phyloP scores from a whole-genome alignment of 2,797 vertebrate genomes.

The Alosa sapidissima region DNA sequence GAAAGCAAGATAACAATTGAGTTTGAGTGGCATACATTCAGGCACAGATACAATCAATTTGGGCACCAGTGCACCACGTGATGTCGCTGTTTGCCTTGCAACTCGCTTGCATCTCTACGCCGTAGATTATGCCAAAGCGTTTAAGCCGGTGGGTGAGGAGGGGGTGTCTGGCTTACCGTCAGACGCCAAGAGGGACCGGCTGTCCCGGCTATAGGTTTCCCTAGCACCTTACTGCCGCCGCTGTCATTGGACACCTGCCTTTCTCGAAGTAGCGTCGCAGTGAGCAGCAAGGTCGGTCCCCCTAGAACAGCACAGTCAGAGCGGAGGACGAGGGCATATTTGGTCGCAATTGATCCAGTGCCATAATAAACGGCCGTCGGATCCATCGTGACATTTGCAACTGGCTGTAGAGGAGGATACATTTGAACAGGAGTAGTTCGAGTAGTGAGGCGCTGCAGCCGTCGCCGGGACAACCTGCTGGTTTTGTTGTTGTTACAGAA shows the following conservation, averaged over 20 bases:
- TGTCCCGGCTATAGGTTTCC: constrained; percentile 58
- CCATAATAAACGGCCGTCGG: constrained; percentile 2
- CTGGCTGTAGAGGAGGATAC: background rate
- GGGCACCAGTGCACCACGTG: constrained; percentile 39
- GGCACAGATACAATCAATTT: too few species aligned
- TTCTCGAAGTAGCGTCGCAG: constrained; percentile 52
- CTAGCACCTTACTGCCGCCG: constrained; percentile 35
- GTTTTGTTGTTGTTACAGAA: constrained; percentile 67
- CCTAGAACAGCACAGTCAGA: background rate
- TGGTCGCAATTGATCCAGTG: background rate
- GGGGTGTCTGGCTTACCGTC: constrained; percentile 62
- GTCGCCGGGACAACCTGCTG: constrained; percentile 47
- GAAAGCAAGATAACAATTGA: too few species aligned
- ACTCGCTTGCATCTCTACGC: background rate
- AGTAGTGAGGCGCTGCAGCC: constrained; percentile 18
- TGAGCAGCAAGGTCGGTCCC: constrained; percentile 15
- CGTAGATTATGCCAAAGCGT: constrained; percentile 25
- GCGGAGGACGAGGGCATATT: background rate
- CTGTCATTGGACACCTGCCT: constrained; percentile 63
- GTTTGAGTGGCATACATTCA: too few species aligned
- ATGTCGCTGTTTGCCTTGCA: constrained; percentile 32
- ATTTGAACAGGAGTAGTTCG: background rate
- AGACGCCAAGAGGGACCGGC: constrained; percentile 65
- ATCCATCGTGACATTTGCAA: constrained; percentile 14
- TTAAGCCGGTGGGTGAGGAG: constrained; percentile 47